Base-by-base conservation (phyloP, 2,888 invertebrate genomes). In the Eulithis testata region DNA sequence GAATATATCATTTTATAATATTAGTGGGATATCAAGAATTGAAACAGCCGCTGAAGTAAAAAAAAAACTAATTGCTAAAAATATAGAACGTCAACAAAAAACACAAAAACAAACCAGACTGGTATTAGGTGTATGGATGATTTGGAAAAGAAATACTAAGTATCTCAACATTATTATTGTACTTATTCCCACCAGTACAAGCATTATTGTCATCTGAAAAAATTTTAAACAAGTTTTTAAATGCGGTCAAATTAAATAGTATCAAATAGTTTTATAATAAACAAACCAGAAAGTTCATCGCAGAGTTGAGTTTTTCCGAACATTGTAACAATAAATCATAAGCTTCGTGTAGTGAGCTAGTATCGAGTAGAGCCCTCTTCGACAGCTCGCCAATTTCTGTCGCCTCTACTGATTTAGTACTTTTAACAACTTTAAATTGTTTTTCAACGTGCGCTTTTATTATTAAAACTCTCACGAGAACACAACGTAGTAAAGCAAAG, bases 221-320 rank as follows among this genome's bases (percentile, higher is more conserved):
- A 7, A 40, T 11, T 40, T 40, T 31, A 31, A 31, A 31, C 6
- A 31, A 0, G 6, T 4, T 6, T 1, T 31, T 40, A 40, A 40
- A 40, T 40, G 40, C 0, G 31, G 31, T 31, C 21, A 21, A 31
- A 31, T 31, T 6, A 31, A 31, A 31, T 31, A 21, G 21, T 21
- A 21, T 31, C 31, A 31, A 21, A 31, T 40, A 47, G 14, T 14
- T 4, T 14, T 47, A 0, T 36, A 11, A 11, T 51, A n/a, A 12
- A 72, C 77, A 74, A 81, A 90, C 90, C 79, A 87, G 82, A 51
- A 88, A 75, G 76, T 79, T 83, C 81, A 90, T 86, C 27, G 83
- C 68, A 36, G 75, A 75, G 70, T 86, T 89, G 2, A 89, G 78
- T 72, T 83, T 76, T 50, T 82, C 80, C 2, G 87, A 77, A 69